Evolutionary conservation across 2,888 invertebrate genomes (phyloP).

Genomic region (Rhamnusium bicolor): DNA sequence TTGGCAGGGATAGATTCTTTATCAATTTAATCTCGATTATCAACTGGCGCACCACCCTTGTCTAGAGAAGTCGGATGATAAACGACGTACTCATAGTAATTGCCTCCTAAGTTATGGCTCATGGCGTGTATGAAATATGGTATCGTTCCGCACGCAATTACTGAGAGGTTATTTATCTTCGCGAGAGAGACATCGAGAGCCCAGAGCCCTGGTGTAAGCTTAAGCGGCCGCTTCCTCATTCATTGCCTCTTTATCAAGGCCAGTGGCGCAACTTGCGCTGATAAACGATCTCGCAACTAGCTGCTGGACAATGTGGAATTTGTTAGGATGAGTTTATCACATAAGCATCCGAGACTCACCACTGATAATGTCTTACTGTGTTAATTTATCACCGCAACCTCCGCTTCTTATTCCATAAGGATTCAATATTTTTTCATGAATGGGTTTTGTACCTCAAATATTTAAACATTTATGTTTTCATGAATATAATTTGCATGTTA

Average conservation of each 20-base stretch:
- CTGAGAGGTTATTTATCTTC: constrained; percentile 74
- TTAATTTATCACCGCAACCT: not conserved
- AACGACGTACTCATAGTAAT: constrained; percentile 76
- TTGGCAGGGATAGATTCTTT: constrained; percentile 61
- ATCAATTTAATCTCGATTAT: constrained; percentile 70
- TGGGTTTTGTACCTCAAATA: not conserved
- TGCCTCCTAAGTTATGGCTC: constrained; percentile 76
- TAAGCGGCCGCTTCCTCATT: constrained; percentile 65
- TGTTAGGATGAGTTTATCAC: constrained; percentile 67
- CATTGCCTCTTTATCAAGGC: constrained; percentile 65
- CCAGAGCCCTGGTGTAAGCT: constrained; percentile 56
- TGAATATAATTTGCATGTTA: no score
- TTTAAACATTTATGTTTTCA: no score
- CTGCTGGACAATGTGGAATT: constrained; percentile 67
- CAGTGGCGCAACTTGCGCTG: constrained; percentile 53
- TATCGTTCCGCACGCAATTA: constrained; percentile 76
- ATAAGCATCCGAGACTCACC: constrained; percentile 60
- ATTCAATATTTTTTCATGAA: not conserved
- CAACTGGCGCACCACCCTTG: constrained; percentile 63
- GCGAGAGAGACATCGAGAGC: constrained; percentile 58
- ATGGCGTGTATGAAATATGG: constrained; percentile 76
- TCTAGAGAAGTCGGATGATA: constrained; percentile 70
- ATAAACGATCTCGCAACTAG: constrained; percentile 65
- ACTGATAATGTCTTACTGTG: not conserved
- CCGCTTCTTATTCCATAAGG: not conserved